phyloP scores from a whole-genome alignment of 2,888 invertebrate species.

The Stictocephala bisonia region DNA sequence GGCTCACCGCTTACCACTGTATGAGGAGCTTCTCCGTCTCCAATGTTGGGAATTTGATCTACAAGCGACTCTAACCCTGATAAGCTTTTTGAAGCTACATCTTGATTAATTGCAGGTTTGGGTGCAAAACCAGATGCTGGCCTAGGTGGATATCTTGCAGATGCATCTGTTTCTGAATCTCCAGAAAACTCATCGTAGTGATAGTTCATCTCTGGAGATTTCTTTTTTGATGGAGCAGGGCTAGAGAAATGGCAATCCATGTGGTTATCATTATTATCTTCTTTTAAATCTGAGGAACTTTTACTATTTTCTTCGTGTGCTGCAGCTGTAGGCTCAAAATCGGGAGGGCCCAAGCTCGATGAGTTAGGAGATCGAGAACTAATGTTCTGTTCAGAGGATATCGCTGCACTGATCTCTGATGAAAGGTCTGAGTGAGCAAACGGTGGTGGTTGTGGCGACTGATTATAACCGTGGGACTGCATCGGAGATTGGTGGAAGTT shows the following conservation, averaged over 20 bases:
- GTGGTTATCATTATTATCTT: constrained; percentile 61
- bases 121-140: constrained; percentile 47
- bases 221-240: constrained; percentile 62
- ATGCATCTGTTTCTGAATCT: constrained; percentile 58
- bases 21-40: constrained; percentile 72
- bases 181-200: constrained; percentile 61
- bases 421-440: constrained; percentile 79
- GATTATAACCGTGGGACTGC: constrained; percentile 64
- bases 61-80: constrained; percentile 90
- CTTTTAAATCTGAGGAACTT: constrained; percentile 59
- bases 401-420: constrained; percentile 82
- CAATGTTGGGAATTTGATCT: constrained; percentile 91
- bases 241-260: constrained; percentile 69
- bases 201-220: constrained; percentile 56
- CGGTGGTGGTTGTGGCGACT: constrained; percentile 63
- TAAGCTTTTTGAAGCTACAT: constrained; percentile 86
- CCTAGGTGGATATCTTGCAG: constrained; percentile 58
- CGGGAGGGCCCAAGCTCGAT: constrained; percentile 75
- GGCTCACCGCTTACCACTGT: constrained; percentile 59
- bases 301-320: constrained; percentile 65
- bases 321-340: constrained; percentile 78
- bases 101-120: constrained; percentile 66
- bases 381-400: constrained; percentile 73
- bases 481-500: constrained; percentile 64
- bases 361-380: constrained; percentile 76